Evolutionary conservation across 2,113 vertebrate genomes (phyloP).

Genomic region (Perca schrenkii): DNA sequence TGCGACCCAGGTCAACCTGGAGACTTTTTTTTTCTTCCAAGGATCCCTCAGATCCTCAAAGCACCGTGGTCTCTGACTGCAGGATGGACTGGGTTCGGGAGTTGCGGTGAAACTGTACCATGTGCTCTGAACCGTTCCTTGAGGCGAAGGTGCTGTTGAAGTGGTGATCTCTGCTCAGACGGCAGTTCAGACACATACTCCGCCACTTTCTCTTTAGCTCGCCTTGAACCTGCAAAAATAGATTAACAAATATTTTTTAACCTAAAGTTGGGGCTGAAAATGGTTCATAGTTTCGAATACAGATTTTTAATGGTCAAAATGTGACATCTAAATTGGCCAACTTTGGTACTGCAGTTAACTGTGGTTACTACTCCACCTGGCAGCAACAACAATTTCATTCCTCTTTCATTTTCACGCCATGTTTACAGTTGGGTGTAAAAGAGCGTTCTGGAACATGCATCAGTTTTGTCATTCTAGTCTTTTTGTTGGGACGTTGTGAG

Average conservation of each 20-base stretch:
- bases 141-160: conserved; percentile 83
- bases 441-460: too few species aligned
- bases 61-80: conserved; percentile 90
- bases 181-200: conserved; percentile 82
- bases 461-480: too few species aligned
- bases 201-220: conserved; percentile 92
- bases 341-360: background rate
- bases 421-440: too few species aligned
- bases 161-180: conserved; percentile 74
- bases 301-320: background rate
- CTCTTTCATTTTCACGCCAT: too few species aligned
- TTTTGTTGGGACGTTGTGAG: too few species aligned
- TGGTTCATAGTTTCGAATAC: background rate
- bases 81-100: conserved; percentile 88
- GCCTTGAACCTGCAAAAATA: conserved; percentile 87
- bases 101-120: conserved; percentile 81
- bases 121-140: conserved; percentile 85
- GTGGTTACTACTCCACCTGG: too few species aligned
- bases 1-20: conserved; percentile 8
- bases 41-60: conserved; percentile 74
- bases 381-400: too few species aligned
- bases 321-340: background rate
- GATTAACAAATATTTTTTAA: background rate
- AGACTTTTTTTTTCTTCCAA: background rate
- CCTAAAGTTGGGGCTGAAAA: background rate